These are phyloP conservation scores for Calliphora vomitoria DNA, from an alignment of 2,888 invertebrate genomes.

Conservation along the genomic window DNA sequence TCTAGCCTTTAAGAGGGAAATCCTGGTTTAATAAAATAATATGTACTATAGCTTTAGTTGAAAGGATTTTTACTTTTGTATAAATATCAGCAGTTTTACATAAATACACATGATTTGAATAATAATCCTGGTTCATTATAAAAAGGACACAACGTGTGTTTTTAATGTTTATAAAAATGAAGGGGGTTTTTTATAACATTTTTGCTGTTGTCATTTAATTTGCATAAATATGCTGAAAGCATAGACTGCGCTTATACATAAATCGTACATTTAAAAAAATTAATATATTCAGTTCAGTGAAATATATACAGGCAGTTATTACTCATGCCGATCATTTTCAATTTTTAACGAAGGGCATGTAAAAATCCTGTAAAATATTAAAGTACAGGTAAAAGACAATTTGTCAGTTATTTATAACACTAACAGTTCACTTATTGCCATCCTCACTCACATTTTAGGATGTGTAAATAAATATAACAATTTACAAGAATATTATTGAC, in stretches of 20 bases:
- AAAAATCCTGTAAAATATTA: too few relatives aligned
- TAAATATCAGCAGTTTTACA: conserved; percentile 18
- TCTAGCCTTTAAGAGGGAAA: not conserved
- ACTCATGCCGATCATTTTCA: too few relatives aligned
- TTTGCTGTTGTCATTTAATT: conserved; percentile 8
- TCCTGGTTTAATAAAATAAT: not conserved
- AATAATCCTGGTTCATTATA: not conserved
- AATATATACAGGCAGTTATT: too few relatives aligned
- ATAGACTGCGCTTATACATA: not conserved
- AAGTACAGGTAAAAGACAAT: too few relatives aligned
- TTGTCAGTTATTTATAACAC: too few relatives aligned
- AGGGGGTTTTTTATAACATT: not conserved
- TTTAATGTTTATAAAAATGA: conserved; percentile 1
- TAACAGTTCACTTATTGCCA: too few relatives aligned
- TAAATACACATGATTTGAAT: conserved; percentile 9
- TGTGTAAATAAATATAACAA: too few relatives aligned
- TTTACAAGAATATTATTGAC: too few relatives aligned
- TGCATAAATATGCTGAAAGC: conserved; percentile 28
- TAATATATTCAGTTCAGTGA: too few relatives aligned
- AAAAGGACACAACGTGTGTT: conserved; percentile 35
- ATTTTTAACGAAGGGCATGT: too few relatives aligned
- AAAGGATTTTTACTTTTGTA: not conserved
- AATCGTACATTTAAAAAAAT: conserved; percentile 2
- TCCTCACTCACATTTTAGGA: too few relatives aligned
- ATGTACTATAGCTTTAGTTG: not conserved